These are phyloP conservation scores for Ptychochromis oligacanthus DNA, from an alignment of 2,113 vertebrate genomes.

Conservation along the genomic window DNA sequence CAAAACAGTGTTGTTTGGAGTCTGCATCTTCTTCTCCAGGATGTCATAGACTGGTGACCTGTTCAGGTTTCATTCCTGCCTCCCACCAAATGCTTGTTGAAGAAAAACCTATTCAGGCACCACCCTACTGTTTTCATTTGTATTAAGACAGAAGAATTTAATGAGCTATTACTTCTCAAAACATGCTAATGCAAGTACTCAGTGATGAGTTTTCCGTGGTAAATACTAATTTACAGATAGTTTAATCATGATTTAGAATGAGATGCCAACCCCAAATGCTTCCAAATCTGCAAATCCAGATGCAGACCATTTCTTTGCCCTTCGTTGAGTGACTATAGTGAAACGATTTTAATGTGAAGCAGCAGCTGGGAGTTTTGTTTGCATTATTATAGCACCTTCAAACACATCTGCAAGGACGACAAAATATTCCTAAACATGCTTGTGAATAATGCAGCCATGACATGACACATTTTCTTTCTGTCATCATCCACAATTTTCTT, in stretches of 20 bases:
- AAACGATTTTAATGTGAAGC: not conserved
- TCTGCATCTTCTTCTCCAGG: not conserved
- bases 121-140: not conserved
- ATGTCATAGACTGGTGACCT: not conserved
- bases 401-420: not conserved
- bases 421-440: not conserved
- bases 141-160: not conserved
- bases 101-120: not conserved
- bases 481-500: not conserved
- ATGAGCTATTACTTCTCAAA: not conserved
- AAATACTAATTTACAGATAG: not conserved
- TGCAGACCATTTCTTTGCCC: not conserved
- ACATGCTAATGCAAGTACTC: not conserved
- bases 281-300: not conserved
- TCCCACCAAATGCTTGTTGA: not conserved
- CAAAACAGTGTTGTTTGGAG: not conserved
- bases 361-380: not conserved
- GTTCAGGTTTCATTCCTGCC: too few relatives aligned
- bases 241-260: not conserved
- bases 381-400: not conserved
- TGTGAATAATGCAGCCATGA: too few relatives aligned
- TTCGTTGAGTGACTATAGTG: not conserved
- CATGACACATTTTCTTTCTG: not conserved
- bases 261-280: not conserved
- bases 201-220: not conserved